These are phyloP conservation scores for Zoanthus sociatus DNA, from an alignment of 92 coral and sea anemone species.

Conservation along the genomic window DNA sequence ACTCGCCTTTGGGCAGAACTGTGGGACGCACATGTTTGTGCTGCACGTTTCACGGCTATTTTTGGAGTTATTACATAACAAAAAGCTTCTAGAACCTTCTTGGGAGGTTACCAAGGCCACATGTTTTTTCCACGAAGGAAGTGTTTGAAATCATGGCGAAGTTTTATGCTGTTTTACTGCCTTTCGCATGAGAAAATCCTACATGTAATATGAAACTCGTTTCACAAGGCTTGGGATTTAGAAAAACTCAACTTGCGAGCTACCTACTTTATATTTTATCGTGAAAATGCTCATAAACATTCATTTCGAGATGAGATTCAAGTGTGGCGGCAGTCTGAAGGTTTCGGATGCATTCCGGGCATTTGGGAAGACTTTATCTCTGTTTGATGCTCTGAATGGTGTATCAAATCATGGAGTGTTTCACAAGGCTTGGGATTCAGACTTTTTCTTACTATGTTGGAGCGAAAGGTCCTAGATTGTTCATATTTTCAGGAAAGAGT, in stretches of 20 bases:
- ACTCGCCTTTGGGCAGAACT: too few species aligned
- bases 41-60: too few species aligned
- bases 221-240: constrained; percentile 57
- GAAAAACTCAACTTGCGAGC: constrained; percentile 39
- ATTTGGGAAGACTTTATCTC: constrained; percentile 41
- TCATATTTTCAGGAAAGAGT: too few species aligned
- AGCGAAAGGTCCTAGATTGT: too few species aligned
- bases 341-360: constrained; percentile 47
- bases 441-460: too few species aligned
- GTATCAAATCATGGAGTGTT: constrained; percentile 48
- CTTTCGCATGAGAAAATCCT: constrained; percentile 25
- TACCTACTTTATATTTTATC: constrained; percentile 24
- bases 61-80: constrained; percentile 3
- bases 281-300: constrained; percentile 43
- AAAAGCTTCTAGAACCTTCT: constrained; percentile 49
- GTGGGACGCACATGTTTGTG: too few species aligned
- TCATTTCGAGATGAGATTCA: constrained; percentile 56
- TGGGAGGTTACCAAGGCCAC: constrained; percentile 50
- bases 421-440: constrained; percentile 39
- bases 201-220: constrained; percentile 52
- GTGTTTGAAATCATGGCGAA: constrained; percentile 33
- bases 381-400: constrained; percentile 24
- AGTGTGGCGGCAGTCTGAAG: constrained; percentile 56
- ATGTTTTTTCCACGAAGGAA: constrained; percentile 27
- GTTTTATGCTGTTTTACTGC: constrained; percentile 29